phyloP scores from a whole-genome alignment of 2,888 invertebrate genomes.

The Cephalotes varians region DNA sequence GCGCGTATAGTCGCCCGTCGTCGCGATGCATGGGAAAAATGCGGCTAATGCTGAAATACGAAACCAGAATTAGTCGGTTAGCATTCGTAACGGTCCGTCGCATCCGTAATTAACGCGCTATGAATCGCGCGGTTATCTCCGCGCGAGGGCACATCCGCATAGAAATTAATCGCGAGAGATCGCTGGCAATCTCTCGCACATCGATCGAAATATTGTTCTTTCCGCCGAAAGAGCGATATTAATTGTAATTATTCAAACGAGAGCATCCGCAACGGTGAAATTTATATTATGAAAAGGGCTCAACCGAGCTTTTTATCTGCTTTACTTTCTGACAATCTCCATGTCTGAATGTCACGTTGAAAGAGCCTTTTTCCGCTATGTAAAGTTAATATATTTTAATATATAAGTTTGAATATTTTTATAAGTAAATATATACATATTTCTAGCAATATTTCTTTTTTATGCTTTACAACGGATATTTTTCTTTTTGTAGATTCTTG shows the following conservation, averaged over 20 bases:
- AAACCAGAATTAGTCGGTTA: slow-evolving; percentile 30
- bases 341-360: background rate
- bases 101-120: slow-evolving; percentile 33
- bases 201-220: slow-evolving; percentile 42
- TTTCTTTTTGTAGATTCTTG: background rate
- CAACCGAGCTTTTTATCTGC: background rate
- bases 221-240: slow-evolving; percentile 20
- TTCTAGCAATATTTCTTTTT: background rate
- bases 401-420: background rate
- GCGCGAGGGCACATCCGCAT: slow-evolving; percentile 23
- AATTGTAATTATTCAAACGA: slow-evolving; percentile 9
- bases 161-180: slow-evolving; percentile 51
- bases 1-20: background rate
- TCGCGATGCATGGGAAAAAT: background rate
- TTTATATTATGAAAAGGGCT: background rate
- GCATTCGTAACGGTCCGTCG: slow-evolving; percentile 8
- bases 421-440: background rate
- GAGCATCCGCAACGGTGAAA: background rate
- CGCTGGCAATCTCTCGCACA: background rate
- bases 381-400: background rate
- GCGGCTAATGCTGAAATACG: slow-evolving; percentile 26
- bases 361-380: background rate
- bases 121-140: slow-evolving; percentile 33
- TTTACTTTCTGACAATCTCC: background rate
- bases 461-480: background rate